A percentile compares a stretch with the other conserved stretches of the same genome.
phyloP scores from a whole-genome alignment of 2,113 vertebrate genomes.

The Bos javanicus region DNA sequence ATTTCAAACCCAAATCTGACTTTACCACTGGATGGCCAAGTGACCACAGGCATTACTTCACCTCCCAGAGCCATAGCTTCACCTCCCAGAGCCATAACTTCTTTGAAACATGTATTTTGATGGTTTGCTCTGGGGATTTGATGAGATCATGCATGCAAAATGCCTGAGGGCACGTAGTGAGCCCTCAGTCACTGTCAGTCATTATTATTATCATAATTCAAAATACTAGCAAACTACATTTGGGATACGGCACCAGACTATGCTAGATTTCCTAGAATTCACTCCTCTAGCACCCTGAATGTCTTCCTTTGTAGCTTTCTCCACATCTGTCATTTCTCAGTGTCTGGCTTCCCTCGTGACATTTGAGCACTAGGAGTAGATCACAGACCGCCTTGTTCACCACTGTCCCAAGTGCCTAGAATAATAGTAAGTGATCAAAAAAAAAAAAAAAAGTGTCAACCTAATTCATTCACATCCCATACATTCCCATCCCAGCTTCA shows the following conservation, averaged over 20 bases:
- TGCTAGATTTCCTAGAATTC: not conserved
- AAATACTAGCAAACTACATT: not conserved
- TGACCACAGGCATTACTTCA: not conserved
- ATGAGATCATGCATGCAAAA: not conserved
- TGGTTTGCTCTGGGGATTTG: not conserved
- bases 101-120: constrained; percentile 4
- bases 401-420: not conserved
- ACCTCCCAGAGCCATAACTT: not conserved
- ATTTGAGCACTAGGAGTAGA: not conserved
- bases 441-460: not conserved
- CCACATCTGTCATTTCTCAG: not conserved
- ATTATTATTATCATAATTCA: not conserved
- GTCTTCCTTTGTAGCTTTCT: not conserved
- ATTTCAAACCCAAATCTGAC: not conserved
- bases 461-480: not conserved
- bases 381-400: not conserved
- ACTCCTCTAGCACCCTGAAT: no score
- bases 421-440: not conserved
- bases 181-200: not conserved
- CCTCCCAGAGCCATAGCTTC: not conserved
- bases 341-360: not conserved
- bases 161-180: not conserved
- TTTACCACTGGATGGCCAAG: not conserved
- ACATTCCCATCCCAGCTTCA: not conserved
- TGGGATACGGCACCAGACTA: not conserved